These are phyloP conservation scores for Bombus consobrinus DNA, from an alignment of 1,140 invertebrate species.

Conservation along the genomic window DNA sequence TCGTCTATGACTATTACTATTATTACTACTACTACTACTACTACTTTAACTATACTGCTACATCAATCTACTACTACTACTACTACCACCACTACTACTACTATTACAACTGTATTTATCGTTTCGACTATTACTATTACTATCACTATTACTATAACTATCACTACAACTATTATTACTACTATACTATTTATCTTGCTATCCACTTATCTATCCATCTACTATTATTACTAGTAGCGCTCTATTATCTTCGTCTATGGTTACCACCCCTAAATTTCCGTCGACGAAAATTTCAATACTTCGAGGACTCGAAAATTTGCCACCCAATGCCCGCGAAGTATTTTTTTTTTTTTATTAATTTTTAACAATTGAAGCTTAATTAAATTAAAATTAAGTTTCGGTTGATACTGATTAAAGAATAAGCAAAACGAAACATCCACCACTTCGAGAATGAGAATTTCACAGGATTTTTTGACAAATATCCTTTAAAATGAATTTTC, in stretches of 20 bases:
- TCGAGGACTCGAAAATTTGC: background rate
- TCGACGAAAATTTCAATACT: background rate
- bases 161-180: background rate
- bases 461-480: no score
- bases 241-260: conserved; percentile 5
- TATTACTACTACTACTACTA: conserved; percentile 20
- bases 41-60: background rate
- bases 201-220: conserved; percentile 33
- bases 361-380: background rate
- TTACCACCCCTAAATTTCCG: conserved; percentile 16
- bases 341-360: background rate
- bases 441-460: background rate
- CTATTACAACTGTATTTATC: background rate
- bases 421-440: background rate
- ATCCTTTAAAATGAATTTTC: background rate
- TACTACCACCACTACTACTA: background rate
- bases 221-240: conserved; percentile 43
- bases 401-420: no score
- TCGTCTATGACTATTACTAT: background rate
- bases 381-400: background rate
- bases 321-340: background rate
- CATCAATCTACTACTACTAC: background rate
- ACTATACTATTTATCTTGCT: conserved; percentile 26
- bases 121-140: conserved; percentile 3
- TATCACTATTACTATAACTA: conserved; percentile 18